Conservation (phyloP, 2,888 invertebrate genomes). For the Eristalis pertinax region DNA sequence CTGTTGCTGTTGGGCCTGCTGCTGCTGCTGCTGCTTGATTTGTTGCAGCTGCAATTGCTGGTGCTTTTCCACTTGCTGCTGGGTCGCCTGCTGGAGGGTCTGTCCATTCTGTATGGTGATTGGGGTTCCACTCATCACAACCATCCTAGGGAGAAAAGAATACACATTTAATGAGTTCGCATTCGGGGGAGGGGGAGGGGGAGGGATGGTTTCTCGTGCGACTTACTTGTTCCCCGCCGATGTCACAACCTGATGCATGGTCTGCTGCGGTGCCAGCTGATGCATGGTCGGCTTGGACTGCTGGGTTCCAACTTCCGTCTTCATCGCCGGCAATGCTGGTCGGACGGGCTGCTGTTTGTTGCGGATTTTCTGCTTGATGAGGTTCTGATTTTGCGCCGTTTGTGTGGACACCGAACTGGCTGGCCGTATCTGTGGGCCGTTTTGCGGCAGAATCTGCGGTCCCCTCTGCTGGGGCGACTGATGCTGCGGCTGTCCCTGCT, state of each 20-base stretch:
- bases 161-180: neutral
- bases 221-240: constrained; percentile 83
- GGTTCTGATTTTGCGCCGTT: constrained; percentile 83
- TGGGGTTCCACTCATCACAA: constrained; percentile 81
- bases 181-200: neutral
- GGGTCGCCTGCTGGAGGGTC: constrained; percentile 77
- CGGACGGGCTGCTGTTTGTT: constrained; percentile 87
- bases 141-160: constrained; percentile 77
- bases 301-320: constrained; percentile 87
- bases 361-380: constrained; percentile 83
- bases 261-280: constrained; percentile 79
- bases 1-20: constrained; percentile 78
- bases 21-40: constrained; percentile 57
- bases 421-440: constrained; percentile 85
- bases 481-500: constrained; percentile 83
- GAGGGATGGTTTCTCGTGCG: neutral
- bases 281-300: constrained; percentile 82
- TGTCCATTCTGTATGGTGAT: constrained; percentile 80
- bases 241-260: constrained; percentile 82
- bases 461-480: constrained; percentile 76
- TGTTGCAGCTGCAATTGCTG: constrained; percentile 73
- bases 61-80: constrained; percentile 81
- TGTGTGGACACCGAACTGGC: constrained; percentile 93
- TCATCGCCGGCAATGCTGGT: constrained; percentile 85
- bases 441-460: constrained; percentile 85